phyloP scores from a whole-genome alignment of 1,140 invertebrate genomes.

The Heliconius eleuchia region DNA sequence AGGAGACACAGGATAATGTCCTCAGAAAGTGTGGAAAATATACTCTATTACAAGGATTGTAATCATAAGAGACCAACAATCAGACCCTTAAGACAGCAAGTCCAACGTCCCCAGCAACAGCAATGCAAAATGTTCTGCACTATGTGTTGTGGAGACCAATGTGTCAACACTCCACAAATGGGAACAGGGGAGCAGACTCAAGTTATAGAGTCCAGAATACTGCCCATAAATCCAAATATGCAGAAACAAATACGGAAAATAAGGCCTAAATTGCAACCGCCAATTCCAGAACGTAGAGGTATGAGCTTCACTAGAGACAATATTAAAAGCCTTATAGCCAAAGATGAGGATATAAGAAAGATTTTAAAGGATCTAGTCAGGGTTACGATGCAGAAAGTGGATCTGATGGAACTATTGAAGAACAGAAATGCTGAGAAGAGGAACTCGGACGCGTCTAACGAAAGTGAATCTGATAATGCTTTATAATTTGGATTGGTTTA shows the following conservation, averaged over 20 bases:
- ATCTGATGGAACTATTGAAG: constrained; percentile 58
- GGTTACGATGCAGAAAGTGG: constrained; percentile 73
- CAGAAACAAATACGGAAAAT: constrained; percentile 34
- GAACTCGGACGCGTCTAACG: constrained; percentile 22
- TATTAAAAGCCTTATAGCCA: constrained; percentile 64
- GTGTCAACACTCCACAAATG: constrained; percentile 44
- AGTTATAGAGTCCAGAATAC: constrained; percentile 25
- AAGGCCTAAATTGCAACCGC: constrained; percentile 31
- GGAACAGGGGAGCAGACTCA: constrained; percentile 9
- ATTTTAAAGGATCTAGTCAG: constrained; percentile 69
- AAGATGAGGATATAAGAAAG: constrained; percentile 71
- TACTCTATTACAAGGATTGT: constrained; percentile 69
- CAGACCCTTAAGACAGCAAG: background rate
- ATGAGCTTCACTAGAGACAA: constrained; percentile 59
- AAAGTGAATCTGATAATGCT: constrained; percentile 41
- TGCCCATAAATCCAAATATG: constrained; percentile 24
- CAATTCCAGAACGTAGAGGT: constrained; percentile 51
- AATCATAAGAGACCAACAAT: constrained; percentile 49
- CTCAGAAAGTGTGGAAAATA: constrained; percentile 69
- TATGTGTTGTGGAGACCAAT: constrained; percentile 64
- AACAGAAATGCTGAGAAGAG: constrained; percentile 34
- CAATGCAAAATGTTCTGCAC: constrained; percentile 51
- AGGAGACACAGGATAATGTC: constrained; percentile 33
- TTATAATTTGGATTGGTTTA: constrained; percentile 22
- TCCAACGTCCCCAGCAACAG: constrained; percentile 35